A percentile compares a stretch with the other conserved stretches of the same genome.
These are phyloP conservation scores for Dendrocincla tyrannina DNA, from an alignment of 2,797 vertebrate species.

Conservation along the genomic window DNA sequence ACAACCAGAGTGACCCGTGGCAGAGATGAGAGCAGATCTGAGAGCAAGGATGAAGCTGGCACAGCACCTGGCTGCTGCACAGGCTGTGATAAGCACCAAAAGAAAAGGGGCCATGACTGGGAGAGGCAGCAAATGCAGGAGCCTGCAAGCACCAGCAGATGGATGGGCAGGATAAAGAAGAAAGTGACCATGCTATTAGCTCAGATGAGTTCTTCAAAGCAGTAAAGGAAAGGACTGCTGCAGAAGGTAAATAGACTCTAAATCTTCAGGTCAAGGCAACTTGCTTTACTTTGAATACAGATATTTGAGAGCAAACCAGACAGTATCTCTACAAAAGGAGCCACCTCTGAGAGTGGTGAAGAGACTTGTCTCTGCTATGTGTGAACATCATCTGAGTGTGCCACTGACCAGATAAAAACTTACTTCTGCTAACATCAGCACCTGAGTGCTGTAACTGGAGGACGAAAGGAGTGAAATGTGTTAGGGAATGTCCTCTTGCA, in stretches of 20 bases:
- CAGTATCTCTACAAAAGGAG: neutral
- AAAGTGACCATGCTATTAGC: neutral
- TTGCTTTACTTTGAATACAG: neutral
- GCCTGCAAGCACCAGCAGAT: neutral
- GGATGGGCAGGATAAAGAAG: neutral
- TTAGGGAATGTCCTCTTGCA: neutral
- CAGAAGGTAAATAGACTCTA: neutral
- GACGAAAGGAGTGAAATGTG: neutral
- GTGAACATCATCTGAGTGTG: neutral
- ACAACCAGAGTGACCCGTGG: neutral
- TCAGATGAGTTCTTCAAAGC: constrained; percentile 41
- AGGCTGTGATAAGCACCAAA: neutral
- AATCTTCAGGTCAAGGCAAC: neutral
- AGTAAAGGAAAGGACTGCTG: neutral
- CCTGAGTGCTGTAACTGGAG: neutral
- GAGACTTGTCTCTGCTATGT: neutral
- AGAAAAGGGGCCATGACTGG: neutral
- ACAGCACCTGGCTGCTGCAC: neutral
- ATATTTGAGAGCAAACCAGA: neutral
- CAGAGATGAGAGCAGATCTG: constrained; percentile 4
- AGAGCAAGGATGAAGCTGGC: neutral
- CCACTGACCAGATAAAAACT: neutral
- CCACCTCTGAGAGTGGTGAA: neutral
- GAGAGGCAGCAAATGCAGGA: neutral
- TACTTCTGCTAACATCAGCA: neutral